Base-by-base conservation (phyloP, 2,113 vertebrate species). In the Ancistrus triradiatus region DNA sequence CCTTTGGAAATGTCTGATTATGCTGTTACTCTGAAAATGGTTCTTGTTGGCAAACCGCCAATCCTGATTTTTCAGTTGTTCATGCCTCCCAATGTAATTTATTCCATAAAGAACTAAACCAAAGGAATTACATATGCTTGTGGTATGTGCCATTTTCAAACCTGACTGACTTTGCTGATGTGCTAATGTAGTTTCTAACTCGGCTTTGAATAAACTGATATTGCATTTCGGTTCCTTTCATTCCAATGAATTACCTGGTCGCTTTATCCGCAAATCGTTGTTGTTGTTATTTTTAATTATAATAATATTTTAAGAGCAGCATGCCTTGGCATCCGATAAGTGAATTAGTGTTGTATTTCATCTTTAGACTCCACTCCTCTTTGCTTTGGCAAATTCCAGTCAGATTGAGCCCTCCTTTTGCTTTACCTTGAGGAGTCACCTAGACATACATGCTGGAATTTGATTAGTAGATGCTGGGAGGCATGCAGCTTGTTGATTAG, bases 401-500 rank as follows among this genome's bases (percentile, higher is more conserved):
- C 75, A 70, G 66, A 70, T 70, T 81, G 76, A 75, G 38, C 74
- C 75, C 77, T 77, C 52, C 63, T 59, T 60, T 85, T 80, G 73
- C 79, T 80, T 85, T 84, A 88, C 84, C 85, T 85, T 85, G 84
- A 83, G 77, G 78, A 74, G 84, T 82, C 77, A 71, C 81, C 77
- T 78, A 79, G 78, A 74, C 78, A 72, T 80, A 74, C 79, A 77
- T 74, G 68, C 74, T 74, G 63, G 74, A 66, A 83, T 85, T 81
- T 86, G 79, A 82, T 81, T 81, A 82, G 78, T 73, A 74, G 78
- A 78, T 76, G 81, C 81, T 83, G 72, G 78, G 71, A 85, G 80
- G 78, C 80, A 79, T 81, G 70, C 78, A 62, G 84, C 77, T 81
- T 83, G 84, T 84, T 87, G 81, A 87, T 87, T 87, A 85, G 74